Base-by-base conservation (phyloP, 2,888 invertebrate genomes). In the Phortica okadai region DNA sequence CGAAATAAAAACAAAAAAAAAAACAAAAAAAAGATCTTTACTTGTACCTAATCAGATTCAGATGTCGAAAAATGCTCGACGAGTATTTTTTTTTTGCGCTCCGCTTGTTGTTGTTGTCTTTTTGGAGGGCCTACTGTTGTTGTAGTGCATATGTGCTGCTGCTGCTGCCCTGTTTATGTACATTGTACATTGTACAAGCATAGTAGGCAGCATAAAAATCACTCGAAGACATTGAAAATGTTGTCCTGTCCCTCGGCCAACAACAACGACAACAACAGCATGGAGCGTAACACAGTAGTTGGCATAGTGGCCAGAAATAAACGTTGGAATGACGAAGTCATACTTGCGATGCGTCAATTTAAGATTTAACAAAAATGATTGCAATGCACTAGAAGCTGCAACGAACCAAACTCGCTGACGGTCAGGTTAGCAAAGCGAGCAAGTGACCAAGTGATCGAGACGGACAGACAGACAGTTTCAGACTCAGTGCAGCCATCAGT, bases 21-120 rank as follows among this genome's bases (percentile, higher is more conserved):
- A 54, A 66, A 14, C 3, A 33, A 42, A 66, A 66, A 69, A 56
- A 72, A 72, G 54, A 72, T 72, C 70, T 72, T 72, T 45, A 72
- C 70, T 72, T 72, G 70, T 72, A 70, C 78, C 84, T 87, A 88
- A 86, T 86, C 85, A 86, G 85, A 86, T 86, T 86, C 85, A 86
- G 85, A 86, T 86, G 85, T 86, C 85, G 88, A 86, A 88, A 88
- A 86, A 86, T 86, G 88, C 84, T 87, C 87, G 87, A 85, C 87
- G 85, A 85, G 66, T 33, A 72, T 72, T 44, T 54, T 72, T 72
- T 21, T 54, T 33, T 11, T 21, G 21, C 21, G 21, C 21, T 21
- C 21, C 21, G 21, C 21, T 72, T 14, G 14, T 56, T 54, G 5
- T 16, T 56, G 54, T 21, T 72, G 11, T 33, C 11, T 56, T 21